A percentile compares a stretch with the other conserved stretches of the same genome.
These are phyloP conservation scores for Epinotia bilunana DNA, from an alignment of 2,888 invertebrate genomes.

Conservation along the genomic window DNA sequence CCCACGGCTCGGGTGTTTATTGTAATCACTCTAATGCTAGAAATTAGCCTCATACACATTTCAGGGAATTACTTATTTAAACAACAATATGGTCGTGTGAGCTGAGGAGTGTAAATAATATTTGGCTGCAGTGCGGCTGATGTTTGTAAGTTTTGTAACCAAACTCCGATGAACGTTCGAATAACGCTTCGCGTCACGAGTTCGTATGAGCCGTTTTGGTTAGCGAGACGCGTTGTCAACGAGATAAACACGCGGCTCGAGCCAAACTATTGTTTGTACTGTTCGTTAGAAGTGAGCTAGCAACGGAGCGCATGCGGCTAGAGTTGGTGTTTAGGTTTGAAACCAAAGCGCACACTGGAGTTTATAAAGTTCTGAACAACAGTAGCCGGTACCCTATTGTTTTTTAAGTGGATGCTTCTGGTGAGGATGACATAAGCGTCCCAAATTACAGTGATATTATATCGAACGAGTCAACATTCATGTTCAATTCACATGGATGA, in stretches of 20 bases:
- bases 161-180: conserved; percentile 58
- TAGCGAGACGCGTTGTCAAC: conserved; percentile 72
- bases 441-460: conserved; percentile 57
- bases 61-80: conserved; percentile 28
- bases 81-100: conserved; percentile 22
- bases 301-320: conserved; percentile 25
- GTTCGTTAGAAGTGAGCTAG: conserved; percentile 54
- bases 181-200: conserved; percentile 56
- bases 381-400: conserved; percentile 5
- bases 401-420: conserved; percentile 32
- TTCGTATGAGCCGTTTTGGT: conserved; percentile 64
- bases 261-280: conserved; percentile 61
- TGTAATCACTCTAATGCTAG: conserved; percentile 60
- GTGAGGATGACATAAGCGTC: conserved; percentile 56
- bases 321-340: conserved; percentile 9
- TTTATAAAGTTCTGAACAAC: not conserved
- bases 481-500: conserved; percentile 56
- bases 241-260: conserved; percentile 63
- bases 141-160: conserved; percentile 57
- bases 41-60: conserved; percentile 57
- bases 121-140: conserved; percentile 51
- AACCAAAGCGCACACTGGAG: conserved; percentile 2
- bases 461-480: conserved; percentile 62
- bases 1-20: conserved; percentile 56
- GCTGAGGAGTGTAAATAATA: conserved; percentile 59